A percentile compares a stretch with the other conserved stretches of the same genome.
Evolutionary conservation across 2,888 invertebrate species (phyloP).

Genomic region (Limnephilus marmoratus): DNA sequence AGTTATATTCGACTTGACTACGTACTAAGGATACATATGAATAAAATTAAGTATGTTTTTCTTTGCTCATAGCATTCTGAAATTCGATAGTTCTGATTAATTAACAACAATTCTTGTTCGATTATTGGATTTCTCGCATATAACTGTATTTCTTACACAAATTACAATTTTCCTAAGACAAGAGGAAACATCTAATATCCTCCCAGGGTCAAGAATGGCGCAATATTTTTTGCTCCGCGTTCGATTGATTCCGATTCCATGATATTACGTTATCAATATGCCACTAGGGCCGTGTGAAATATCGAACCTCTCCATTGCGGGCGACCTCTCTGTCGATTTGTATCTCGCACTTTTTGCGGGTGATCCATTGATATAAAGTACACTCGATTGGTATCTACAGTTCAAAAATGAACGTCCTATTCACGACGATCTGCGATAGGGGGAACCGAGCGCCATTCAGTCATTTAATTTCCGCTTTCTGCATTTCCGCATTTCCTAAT

Average conservation of each 20-base stretch:
- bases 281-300: slow-evolving; percentile 43
- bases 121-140: background rate
- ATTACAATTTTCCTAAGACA: background rate
- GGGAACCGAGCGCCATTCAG: no score
- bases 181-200: background rate
- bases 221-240: background rate
- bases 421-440: background rate
- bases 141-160: background rate
- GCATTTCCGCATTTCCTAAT: no score
- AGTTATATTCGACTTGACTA: no score
- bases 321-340: slow-evolving; percentile 44
- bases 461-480: no score
- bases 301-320: slow-evolving; percentile 28
- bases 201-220: background rate
- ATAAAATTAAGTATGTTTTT: background rate
- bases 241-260: background rate
- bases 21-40: no score
- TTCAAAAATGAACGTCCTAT: background rate
- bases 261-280: background rate
- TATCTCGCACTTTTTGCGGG: slow-evolving; percentile 48
- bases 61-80: background rate
- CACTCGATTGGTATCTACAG: background rate
- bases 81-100: background rate
- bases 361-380: background rate
- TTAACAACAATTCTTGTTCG: background rate